phyloP scores from a whole-genome alignment of 1,140 invertebrate species.

The Drosophila arawakana region DNA sequence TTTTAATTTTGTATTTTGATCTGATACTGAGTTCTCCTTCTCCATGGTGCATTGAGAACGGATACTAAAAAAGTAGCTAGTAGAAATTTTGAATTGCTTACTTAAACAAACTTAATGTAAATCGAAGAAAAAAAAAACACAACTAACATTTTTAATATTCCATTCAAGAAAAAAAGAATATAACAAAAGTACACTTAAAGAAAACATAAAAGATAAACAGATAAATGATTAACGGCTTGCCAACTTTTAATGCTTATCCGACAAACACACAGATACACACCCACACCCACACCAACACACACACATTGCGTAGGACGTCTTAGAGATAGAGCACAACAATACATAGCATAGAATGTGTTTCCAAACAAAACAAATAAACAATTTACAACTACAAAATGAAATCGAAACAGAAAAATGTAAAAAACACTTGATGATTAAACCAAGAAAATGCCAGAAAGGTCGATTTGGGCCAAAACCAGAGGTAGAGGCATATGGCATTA shows the following conservation, averaged over 20 bases:
- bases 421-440: conserved; percentile 46
- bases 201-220: conserved; percentile 25
- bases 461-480: neutral
- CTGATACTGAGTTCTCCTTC: conserved; percentile 21
- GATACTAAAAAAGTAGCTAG: conserved; percentile 71
- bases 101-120: conserved; percentile 52
- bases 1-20: conserved; percentile 13
- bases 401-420: conserved; percentile 55
- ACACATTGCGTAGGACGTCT: conserved; percentile 63
- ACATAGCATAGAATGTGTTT: conserved; percentile 56
- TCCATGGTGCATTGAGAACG: conserved; percentile 30
- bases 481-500: conserved; percentile 20
- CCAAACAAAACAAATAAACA: conserved; percentile 43
- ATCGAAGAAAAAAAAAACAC: conserved; percentile 38
- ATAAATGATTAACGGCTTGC: conserved; percentile 51
- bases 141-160: conserved; percentile 71
- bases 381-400: conserved; percentile 31
- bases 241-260: conserved; percentile 76
- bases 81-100: conserved; percentile 80
- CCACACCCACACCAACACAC: too few relatives aligned
- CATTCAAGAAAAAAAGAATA: conserved; percentile 54
- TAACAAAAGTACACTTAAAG: conserved; percentile 40
- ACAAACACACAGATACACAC: conserved; percentile 1
- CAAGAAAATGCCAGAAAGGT: conserved; percentile 5
- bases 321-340: conserved; percentile 56